phyloP scores from a whole-genome alignment of 1,140 invertebrate species.

The Zaprionus davidi region DNA sequence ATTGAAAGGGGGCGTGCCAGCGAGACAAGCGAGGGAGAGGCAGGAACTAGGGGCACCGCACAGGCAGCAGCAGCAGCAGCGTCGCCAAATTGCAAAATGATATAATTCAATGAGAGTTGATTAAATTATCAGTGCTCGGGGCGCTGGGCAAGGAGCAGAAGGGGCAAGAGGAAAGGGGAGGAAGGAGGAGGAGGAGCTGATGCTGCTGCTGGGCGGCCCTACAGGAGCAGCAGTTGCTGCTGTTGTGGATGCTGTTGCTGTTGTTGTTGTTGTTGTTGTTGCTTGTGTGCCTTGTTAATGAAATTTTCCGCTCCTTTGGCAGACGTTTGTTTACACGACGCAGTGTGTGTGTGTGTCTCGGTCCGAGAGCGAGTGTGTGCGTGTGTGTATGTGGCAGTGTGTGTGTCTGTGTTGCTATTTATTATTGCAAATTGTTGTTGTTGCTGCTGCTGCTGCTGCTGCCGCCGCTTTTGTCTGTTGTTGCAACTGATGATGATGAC shows the following conservation, averaged over 20 bases:
- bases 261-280: constrained; percentile 46
- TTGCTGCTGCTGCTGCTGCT: constrained; percentile 40
- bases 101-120: constrained; percentile 82
- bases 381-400: constrained; percentile 28
- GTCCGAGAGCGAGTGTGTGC: constrained; percentile 26
- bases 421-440: constrained; percentile 75
- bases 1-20: constrained; percentile 49
- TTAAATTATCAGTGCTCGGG: constrained; percentile 72
- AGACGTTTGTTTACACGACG: constrained; percentile 56
- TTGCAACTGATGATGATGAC: constrained; percentile 81
- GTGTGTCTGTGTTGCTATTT: constrained; percentile 61
- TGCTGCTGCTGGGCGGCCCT: constrained; percentile 23
- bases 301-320: constrained; percentile 79
- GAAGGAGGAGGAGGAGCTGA: background rate
- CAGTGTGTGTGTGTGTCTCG: constrained; percentile 29
- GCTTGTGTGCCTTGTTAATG: constrained; percentile 80
- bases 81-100: constrained; percentile 76
- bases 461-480: constrained; percentile 73
- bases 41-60: background rate
- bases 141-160: constrained; percentile 6
- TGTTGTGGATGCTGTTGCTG: constrained; percentile 35
- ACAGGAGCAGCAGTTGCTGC: constrained; percentile 33
- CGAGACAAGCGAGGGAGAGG: background rate
- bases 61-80: constrained; percentile 23
- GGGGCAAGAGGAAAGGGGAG: background rate